Percentiles rank a stretch among this genome's conserved stretches.
Evolutionary conservation across 2,797 vertebrate species (phyloP).

Genomic region (Eutrigla gurnardus): DNA sequence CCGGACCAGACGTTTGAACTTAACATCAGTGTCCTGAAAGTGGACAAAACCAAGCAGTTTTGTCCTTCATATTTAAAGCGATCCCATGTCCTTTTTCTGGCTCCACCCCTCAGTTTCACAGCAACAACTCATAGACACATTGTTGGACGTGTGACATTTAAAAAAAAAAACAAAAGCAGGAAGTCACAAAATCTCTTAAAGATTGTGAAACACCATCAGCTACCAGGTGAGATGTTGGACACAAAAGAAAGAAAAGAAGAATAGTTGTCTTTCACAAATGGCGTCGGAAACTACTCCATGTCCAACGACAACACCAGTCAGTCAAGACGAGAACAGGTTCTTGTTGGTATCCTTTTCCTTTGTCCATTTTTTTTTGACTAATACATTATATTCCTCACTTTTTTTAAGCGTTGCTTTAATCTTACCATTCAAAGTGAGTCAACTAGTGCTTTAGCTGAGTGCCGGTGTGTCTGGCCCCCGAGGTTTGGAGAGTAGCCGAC

Average conservation of each 20-base stretch:
- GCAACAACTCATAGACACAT: slow-evolving; percentile 39
- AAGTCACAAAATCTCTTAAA: slow-evolving; percentile 46
- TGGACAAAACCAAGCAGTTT: slow-evolving; percentile 31
- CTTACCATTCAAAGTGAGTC: slow-evolving; percentile 43
- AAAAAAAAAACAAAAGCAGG: slow-evolving; percentile 35
- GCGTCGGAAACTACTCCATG: slow-evolving; percentile 47
- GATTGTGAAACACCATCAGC: slow-evolving; percentile 58
- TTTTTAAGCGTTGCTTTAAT: slow-evolving; percentile 48
- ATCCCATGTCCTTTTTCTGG: slow-evolving; percentile 36
- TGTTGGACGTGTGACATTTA: slow-evolving; percentile 54
- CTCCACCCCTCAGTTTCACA: slow-evolving; percentile 13
- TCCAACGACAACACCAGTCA: slow-evolving; percentile 50
- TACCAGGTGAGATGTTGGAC: slow-evolving; percentile 58
- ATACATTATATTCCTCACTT: slow-evolving; percentile 15
- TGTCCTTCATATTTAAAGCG: slow-evolving; percentile 31
- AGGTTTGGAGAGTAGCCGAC: background rate
- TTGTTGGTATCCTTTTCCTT: slow-evolving; percentile 40
- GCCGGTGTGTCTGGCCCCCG: slow-evolving; percentile 1
- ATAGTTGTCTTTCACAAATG: slow-evolving; percentile 55
- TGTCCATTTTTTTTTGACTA: slow-evolving; percentile 12
- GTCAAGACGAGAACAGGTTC: slow-evolving; percentile 46
- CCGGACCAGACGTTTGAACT: slow-evolving; percentile 15
- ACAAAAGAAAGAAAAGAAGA: slow-evolving; percentile 54
- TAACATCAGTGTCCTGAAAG: slow-evolving; percentile 35
- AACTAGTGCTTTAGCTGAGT: slow-evolving; percentile 38